phyloP scores from a whole-genome alignment of 2,113 vertebrate species.

The Trematocara variabile region DNA sequence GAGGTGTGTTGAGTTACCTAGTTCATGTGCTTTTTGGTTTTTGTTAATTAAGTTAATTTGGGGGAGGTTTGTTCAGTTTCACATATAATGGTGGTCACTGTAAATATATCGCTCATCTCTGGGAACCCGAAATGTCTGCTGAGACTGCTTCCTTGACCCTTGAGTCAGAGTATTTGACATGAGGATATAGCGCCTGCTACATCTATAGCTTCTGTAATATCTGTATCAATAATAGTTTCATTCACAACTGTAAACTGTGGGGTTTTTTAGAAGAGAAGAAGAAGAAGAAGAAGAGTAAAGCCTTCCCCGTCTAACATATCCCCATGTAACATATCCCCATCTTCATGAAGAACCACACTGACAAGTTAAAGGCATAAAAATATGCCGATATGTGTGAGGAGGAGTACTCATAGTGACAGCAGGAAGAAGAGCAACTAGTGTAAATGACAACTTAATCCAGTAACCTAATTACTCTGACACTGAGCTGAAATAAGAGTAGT shows the following conservation, averaged over 20 bases:
- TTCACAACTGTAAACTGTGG: too few species aligned
- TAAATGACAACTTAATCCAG: background rate
- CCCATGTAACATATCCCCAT: background rate
- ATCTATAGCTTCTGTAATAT: background rate
- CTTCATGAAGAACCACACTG: background rate
- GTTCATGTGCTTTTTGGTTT: background rate
- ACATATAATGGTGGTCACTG: background rate
- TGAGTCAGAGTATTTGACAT: background rate
- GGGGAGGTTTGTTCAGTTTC: background rate
- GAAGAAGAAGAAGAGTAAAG: background rate
- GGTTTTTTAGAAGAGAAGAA: too few species aligned
- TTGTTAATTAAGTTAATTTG: background rate
- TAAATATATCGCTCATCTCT: background rate
- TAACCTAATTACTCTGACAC: background rate
- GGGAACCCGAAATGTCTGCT: accelerated
- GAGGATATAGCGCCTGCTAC: background rate
- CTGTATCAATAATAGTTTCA: accelerated
- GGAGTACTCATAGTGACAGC: background rate
- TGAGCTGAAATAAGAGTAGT: background rate
- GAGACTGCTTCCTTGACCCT: background rate
- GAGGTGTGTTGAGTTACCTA: background rate
- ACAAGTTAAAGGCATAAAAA: background rate
- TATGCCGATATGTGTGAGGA: background rate
- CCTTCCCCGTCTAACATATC: background rate
- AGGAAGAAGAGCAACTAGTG: background rate